Evolutionary conservation across 2,113 vertebrate genomes (phyloP), one percentile per base, ranked within the genome.

Genomic region (Hyperoodon ampullatus): DNA sequence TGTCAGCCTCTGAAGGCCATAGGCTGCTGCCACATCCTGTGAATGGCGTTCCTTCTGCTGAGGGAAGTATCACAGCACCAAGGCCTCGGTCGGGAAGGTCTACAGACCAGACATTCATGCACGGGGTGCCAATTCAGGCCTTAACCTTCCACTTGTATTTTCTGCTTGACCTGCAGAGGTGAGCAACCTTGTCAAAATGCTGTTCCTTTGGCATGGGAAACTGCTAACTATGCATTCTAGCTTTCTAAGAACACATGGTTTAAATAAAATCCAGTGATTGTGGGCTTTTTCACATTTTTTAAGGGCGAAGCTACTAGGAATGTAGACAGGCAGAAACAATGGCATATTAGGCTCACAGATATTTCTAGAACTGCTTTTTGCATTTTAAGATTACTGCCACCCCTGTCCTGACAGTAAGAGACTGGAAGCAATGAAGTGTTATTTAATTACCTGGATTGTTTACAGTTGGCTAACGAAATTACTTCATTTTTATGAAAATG

Each of bases 401-500:
- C 16, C 33, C 39, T 39, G 42, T 86, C 72, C 55, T 82, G 58
- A 63, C 19, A 35, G 18, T 72, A 58, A 83, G 55, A 90, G 19
- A 50, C 0, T 47, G 35, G 35, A 35, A 70, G 65, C 55, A 71
- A 26, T 63, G 30, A 94, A 72, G 13, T 77, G 16, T 72, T 53
- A 53, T 53, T 53, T 97, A 80, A 82, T 58, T 39, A 63, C 21
- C 42, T 85, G 53, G 18, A 28, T 26, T 82, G 90, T 85, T 50
- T 19, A 60, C 5, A 78, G 30, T 88, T 85, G 88, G 66, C 60
- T 89, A 65, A 11, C 86, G 84, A 68, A 75, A 50, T 90, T 75
- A 65, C 47, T 91, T 93, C n/a, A 58, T 65, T 72, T 89, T 78
- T n/a, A n/a, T 91, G 33, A 92, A 88, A 82, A 65, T n/a, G 82